Conservation (phyloP, 2,113 vertebrate species). For the Bettongia penicillata region DNA sequence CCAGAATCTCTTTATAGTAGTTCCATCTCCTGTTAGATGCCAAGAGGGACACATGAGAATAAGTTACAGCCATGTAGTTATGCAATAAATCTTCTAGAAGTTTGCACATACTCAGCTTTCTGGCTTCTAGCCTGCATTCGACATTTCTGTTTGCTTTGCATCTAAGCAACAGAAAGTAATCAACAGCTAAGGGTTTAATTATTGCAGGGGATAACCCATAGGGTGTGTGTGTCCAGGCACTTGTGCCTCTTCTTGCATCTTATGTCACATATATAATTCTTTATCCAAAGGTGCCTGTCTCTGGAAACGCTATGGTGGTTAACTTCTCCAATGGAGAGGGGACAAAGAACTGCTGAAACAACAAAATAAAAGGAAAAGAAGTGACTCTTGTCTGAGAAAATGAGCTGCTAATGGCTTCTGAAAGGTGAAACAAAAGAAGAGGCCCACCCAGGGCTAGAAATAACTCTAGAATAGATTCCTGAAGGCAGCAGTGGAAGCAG, state of each 20-base stretch:
- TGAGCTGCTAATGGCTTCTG: slow-evolving; percentile 46
- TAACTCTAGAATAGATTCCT: slow-evolving; percentile 68
- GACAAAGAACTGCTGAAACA: slow-evolving; percentile 66
- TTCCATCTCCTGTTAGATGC: slow-evolving; percentile 77
- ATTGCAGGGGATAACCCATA: slow-evolving; percentile 72
- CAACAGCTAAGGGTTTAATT: slow-evolving; percentile 74
- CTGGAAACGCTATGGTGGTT: slow-evolving; percentile 45
- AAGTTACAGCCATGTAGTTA: slow-evolving; percentile 77
- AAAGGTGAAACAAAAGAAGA: slow-evolving; percentile 58
- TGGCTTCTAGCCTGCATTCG: slow-evolving; percentile 71
- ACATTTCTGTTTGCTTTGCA: slow-evolving; percentile 79
- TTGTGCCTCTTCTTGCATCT: slow-evolving; percentile 54
- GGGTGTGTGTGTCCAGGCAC: slow-evolving; percentile 69
- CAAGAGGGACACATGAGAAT: slow-evolving; percentile 79
- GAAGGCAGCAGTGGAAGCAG: slow-evolving; percentile 49
- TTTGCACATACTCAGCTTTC: slow-evolving; percentile 71
- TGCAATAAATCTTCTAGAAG: slow-evolving; percentile 77
- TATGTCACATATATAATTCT: slow-evolving; percentile 53
- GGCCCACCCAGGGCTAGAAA: slow-evolving; percentile 67
- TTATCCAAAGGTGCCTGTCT: slow-evolving; percentile 15
- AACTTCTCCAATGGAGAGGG: slow-evolving; percentile 62
- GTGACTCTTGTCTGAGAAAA: slow-evolving; percentile 55
- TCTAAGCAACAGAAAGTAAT: slow-evolving; percentile 78
- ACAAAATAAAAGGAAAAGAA: slow-evolving; percentile 48
- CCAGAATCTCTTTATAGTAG: slow-evolving; percentile 60